These are phyloP conservation scores for Tapirus terrestris DNA, from an alignment of 2,113 vertebrate species.

Conservation along the genomic window DNA sequence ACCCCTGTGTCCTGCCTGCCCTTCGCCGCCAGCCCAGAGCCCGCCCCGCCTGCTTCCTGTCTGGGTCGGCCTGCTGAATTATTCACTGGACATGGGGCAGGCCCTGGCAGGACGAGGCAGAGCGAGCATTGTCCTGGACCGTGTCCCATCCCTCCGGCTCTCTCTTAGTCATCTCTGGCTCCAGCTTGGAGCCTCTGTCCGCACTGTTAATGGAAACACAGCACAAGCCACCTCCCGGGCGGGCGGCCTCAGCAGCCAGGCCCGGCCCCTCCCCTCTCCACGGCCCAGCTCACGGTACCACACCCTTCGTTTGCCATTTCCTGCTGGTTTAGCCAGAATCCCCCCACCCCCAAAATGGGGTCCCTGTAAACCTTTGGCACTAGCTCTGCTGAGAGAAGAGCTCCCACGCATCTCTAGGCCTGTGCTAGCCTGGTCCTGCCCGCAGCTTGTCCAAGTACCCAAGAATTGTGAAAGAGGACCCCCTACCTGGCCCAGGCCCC, in stretches of 20 bases:
- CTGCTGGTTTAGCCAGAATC: background rate
- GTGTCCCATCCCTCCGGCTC: accelerated
- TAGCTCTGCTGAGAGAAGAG: background rate
- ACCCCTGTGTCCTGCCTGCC: background rate
- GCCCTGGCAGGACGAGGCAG: background rate
- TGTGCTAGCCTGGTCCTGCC: background rate
- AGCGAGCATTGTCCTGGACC: background rate
- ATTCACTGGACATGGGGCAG: background rate
- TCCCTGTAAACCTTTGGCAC: background rate
- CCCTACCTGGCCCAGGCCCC: no score
- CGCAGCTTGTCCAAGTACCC: background rate
- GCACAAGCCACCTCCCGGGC: accelerated
- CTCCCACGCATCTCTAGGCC: background rate
- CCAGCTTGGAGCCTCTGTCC: background rate
- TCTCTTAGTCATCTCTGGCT: constrained; percentile 57
- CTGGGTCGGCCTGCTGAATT: background rate
- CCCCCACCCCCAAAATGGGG: background rate
- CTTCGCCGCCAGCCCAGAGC: background rate
- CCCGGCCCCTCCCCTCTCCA: background rate
- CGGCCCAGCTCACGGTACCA: background rate
- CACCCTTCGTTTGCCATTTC: background rate
- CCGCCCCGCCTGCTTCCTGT: background rate
- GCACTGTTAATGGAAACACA: background rate
- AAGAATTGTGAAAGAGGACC: no score
- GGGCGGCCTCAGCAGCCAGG: background rate